These are phyloP conservation scores for Apodemus agrarius DNA, from an alignment of 2,797 vertebrate species.

Conservation along the genomic window DNA sequence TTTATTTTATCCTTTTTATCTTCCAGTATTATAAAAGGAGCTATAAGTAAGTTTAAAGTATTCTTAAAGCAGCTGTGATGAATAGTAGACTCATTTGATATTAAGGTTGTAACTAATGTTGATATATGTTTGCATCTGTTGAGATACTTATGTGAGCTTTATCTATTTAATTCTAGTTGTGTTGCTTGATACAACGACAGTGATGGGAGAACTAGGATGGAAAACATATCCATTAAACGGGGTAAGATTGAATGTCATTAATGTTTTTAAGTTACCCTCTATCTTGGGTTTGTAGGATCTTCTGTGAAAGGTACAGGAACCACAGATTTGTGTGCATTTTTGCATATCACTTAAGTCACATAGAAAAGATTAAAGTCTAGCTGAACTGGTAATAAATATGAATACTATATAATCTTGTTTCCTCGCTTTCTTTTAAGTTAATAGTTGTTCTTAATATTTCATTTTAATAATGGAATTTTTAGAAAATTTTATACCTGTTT, in stretches of 20 bases:
- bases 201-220: constrained; percentile 96
- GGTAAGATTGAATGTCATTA: constrained; percentile 88
- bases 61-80: not conserved
- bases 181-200: constrained; percentile 96
- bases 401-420: not conserved
- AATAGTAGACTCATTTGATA: not conserved
- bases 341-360: not conserved
- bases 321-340: constrained; percentile 30
- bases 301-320: not conserved
- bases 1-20: not conserved
- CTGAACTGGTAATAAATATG: not conserved
- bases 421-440: not conserved
- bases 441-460: not conserved
- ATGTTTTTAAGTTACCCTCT: constrained; percentile 19
- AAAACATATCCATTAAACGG: constrained; percentile 97
- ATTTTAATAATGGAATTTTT: not conserved
- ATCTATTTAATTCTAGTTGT: constrained; percentile 92
- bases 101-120: constrained; percentile 43
- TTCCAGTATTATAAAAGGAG: not conserved
- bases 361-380: constrained; percentile 20
- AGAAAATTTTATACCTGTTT: not conserved
- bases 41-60: not conserved
- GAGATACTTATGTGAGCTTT: constrained; percentile 64
- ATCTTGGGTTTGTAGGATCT: not conserved
- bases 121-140: constrained; percentile 13